Conservation (phyloP, 1,140 invertebrate genomes). For the Luehdorfia chinensis region DNA sequence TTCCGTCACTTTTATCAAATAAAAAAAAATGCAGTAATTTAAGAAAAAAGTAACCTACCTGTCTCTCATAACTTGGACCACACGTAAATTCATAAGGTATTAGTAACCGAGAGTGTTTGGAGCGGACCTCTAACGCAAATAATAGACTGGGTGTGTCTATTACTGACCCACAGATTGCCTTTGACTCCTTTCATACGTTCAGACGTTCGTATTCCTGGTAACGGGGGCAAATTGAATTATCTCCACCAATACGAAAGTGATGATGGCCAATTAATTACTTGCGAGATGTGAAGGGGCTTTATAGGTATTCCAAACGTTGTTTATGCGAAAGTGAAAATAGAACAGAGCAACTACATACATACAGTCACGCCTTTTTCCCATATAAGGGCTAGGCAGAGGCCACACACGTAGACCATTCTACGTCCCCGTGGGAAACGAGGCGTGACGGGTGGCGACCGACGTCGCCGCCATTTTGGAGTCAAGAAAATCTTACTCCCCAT, state of each 20-base stretch:
- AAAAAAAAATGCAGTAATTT: no score
- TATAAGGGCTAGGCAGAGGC: no score
- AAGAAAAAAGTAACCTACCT: no score
- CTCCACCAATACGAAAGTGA: conserved; percentile 15
- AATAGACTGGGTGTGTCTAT: conserved; percentile 33
- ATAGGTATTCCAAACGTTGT: not conserved
- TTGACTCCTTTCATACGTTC: conserved; percentile 16
- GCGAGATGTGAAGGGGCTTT: not conserved
- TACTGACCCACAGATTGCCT: conserved; percentile 30
- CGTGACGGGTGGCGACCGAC: no score
- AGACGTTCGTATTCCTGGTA: not conserved
- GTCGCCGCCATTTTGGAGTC: no score
- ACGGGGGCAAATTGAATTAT: not conserved
- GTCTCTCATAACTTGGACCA: conserved; percentile 22
- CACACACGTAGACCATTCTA: no score
- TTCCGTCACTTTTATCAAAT: no score
- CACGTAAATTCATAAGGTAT: conserved; percentile 26
- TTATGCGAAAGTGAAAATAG: not conserved
- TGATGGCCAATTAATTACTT: conserved; percentile 1
- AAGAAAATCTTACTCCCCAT: no score
- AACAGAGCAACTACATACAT: no score
- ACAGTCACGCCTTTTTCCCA: no score
- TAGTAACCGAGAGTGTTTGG: conserved; percentile 29
- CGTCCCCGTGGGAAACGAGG: no score
- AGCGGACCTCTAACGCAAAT: conserved; percentile 31